A percentile compares a stretch with the other conserved stretches of the same genome.
Evolutionary conservation across 2,797 vertebrate species (phyloP).

Genomic region (Alfaro cultratus): DNA sequence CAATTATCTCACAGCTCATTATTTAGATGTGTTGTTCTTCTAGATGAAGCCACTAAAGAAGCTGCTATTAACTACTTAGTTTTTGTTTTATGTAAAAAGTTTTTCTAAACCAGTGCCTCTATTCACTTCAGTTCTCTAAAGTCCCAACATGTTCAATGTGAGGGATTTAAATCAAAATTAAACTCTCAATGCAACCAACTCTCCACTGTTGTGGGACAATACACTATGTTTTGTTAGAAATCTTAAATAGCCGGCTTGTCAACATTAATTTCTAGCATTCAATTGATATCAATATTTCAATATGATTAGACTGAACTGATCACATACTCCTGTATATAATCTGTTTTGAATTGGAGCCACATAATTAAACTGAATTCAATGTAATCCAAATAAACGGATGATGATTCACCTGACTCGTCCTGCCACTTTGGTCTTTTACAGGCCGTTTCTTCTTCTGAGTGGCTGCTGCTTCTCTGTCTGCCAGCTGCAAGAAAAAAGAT

Average conservation of each 20-base stretch:
- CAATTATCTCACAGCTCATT: neutral
- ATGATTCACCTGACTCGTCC: conserved; percentile 74
- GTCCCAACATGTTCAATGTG: neutral
- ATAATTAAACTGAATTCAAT: neutral
- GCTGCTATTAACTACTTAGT: neutral
- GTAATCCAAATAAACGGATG: neutral
- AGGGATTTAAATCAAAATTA: neutral
- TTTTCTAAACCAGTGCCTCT: neutral
- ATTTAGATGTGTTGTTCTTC: neutral
- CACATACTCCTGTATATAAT: neutral
- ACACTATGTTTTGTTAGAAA: neutral
- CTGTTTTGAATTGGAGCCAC: neutral
- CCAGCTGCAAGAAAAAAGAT: conserved; percentile 46
- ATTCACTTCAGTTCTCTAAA: neutral
- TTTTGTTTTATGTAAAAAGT: neutral
- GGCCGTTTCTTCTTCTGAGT: conserved; percentile 70
- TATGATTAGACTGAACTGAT: neutral
- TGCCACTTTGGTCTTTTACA: conserved; percentile 78
- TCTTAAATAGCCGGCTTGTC: neutral
- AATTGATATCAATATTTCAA: neutral
- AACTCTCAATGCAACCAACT: neutral
- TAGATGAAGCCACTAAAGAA: neutral
- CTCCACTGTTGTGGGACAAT: neutral
- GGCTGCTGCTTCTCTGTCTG: conserved; percentile 70
- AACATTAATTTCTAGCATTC: neutral